phyloP scores from a whole-genome alignment of 2,113 vertebrate genomes.

The Argyrosomus japonicus region DNA sequence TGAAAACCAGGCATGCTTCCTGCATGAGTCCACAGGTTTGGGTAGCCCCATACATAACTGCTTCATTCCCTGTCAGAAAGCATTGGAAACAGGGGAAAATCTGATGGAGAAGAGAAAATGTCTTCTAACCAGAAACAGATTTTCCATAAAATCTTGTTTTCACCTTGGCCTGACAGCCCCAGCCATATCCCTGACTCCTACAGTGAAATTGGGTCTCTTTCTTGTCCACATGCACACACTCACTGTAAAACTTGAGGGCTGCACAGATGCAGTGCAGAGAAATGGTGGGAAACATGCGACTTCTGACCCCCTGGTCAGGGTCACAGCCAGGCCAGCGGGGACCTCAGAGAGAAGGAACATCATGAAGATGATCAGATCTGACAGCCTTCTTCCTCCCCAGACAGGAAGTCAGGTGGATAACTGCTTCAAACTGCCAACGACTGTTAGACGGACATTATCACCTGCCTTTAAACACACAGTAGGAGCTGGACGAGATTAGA shows the following conservation, averaged over 20 bases:
- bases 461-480: slow-evolving; percentile 59
- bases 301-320: slow-evolving; percentile 61
- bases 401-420: slow-evolving; percentile 72
- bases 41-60: slow-evolving; percentile 40
- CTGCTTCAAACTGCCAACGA: slow-evolving; percentile 40
- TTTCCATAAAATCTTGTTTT: slow-evolving; percentile 73
- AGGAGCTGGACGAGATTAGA: slow-evolving; percentile 57
- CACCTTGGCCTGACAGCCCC: slow-evolving; percentile 55
- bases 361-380: slow-evolving; percentile 57
- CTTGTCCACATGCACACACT: slow-evolving; percentile 47
- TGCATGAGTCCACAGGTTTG: slow-evolving; percentile 58
- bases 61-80: slow-evolving; percentile 58
- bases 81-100: neutral
- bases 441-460: slow-evolving; percentile 48
- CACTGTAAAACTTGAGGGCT: slow-evolving; percentile 67
- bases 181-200: slow-evolving; percentile 41
- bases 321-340: slow-evolving; percentile 45
- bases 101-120: slow-evolving; percentile 35
- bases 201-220: slow-evolving; percentile 57
- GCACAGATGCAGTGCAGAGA: slow-evolving; percentile 20
- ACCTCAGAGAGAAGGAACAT: slow-evolving; percentile 61
- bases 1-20: slow-evolving; percentile 36
- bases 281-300: slow-evolving; percentile 76
- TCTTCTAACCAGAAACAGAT: slow-evolving; percentile 70
- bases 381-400: slow-evolving; percentile 61